Percentiles rank a stretch among this genome's conserved stretches.
Conservation (phyloP, 2,888 invertebrate species). For the Drosophila putrida region DNA sequence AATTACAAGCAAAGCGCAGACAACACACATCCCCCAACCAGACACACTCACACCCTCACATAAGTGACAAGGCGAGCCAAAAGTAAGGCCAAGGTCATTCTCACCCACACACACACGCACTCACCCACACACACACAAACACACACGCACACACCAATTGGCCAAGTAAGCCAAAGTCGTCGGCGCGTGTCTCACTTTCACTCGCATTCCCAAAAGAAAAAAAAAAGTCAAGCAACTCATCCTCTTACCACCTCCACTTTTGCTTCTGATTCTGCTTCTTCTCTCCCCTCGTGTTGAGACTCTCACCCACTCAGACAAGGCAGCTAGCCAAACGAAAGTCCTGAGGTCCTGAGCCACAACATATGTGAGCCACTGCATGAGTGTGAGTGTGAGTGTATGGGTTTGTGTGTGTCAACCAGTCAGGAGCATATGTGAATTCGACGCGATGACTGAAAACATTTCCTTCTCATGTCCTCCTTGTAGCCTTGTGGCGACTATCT, state of each 20-base stretch:
- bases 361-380: conserved; percentile 34
- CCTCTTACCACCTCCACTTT: neutral
- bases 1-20: conserved; percentile 80
- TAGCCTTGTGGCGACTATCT: conserved; percentile 52
- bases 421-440: conserved; percentile 70
- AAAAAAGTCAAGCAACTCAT: conserved; percentile 32
- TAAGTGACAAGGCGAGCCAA: conserved; percentile 46
- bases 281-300: conserved; percentile 3
- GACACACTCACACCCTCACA: conserved; percentile 45
- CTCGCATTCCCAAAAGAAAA: conserved; percentile 54
- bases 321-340: conserved; percentile 54
- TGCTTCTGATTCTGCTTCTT: neutral
- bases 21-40: conserved; percentile 55
- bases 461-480: conserved; percentile 47
- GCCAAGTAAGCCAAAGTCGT: conserved; percentile 68
- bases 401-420: conserved; percentile 61
- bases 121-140: conserved; percentile 42
- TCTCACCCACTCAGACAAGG: conserved; percentile 40
- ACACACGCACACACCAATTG: conserved; percentile 52
- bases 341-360: conserved; percentile 46
- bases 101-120: conserved; percentile 45
- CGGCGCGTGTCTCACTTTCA: conserved; percentile 73
- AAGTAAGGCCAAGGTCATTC: conserved; percentile 78
- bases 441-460: conserved; percentile 52
- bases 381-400: no score